These are phyloP conservation scores for Andrena trimmerana DNA, from an alignment of 2,888 invertebrate species.

Conservation along the genomic window DNA sequence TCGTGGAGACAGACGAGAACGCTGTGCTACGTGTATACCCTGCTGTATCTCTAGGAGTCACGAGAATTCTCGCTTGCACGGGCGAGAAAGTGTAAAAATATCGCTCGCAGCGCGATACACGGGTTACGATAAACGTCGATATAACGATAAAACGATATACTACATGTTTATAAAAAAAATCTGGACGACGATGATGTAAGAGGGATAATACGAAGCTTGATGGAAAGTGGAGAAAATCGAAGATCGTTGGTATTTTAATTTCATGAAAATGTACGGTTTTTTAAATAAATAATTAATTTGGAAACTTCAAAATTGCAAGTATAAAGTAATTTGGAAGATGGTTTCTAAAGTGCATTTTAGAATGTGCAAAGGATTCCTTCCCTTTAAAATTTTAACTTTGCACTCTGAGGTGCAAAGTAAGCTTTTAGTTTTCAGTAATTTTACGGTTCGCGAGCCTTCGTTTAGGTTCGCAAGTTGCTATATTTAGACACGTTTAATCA, in stretches of 20 bases:
- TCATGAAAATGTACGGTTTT: too few species aligned
- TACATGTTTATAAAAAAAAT: not conserved
- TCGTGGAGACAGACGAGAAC: conserved; percentile 40
- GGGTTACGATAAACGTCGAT: conserved; percentile 19
- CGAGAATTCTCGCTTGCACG: conserved; percentile 20
- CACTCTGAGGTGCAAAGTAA: too few species aligned
- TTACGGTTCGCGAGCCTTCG: not conserved
- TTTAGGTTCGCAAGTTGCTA: not conserved
- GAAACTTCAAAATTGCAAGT: too few species aligned
- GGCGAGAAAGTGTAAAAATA: conserved; percentile 53
- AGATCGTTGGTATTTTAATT: too few species aligned
- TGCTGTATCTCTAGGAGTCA: conserved; percentile 33
- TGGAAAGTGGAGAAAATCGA: too few species aligned
- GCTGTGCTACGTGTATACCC: conserved; percentile 8
- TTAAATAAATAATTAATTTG: too few species aligned
- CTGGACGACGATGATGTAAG: not conserved
- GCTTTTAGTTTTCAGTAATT: not conserved
- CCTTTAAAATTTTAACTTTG: too few species aligned
- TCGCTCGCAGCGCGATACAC: conserved; percentile 9
- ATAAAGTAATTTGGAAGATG: too few species aligned
- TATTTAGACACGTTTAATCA: conserved; percentile 18
- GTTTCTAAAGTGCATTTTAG: too few species aligned
- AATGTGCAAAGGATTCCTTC: too few species aligned
- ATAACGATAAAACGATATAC: too few species aligned
- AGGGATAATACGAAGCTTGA: not conserved